These are phyloP conservation scores for Perizoma affinitatum DNA, from an alignment of 2,888 invertebrate species.

Conservation along the genomic window DNA sequence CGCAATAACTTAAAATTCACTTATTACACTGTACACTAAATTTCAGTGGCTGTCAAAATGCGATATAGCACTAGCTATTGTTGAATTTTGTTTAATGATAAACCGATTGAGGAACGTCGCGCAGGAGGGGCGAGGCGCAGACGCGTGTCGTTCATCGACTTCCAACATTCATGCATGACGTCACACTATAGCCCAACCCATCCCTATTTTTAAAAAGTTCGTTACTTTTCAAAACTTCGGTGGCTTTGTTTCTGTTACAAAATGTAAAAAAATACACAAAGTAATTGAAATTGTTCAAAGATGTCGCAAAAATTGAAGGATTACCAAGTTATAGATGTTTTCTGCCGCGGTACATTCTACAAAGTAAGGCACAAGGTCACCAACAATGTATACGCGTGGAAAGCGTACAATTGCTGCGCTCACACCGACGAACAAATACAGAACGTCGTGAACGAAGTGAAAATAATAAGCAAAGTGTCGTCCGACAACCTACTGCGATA, in stretches of 20 bases:
- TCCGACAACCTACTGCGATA: conserved; percentile 68
- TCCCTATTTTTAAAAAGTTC: conserved; percentile 63
- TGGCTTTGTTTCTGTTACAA: conserved; percentile 75
- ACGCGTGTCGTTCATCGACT: neutral
- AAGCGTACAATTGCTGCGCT: conserved; percentile 74
- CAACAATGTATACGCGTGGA: conserved; percentile 79
- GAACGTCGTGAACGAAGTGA: conserved; percentile 73
- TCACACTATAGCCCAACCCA: conserved; percentile 31
- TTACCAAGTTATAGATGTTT: conserved; percentile 80
- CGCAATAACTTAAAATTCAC: no score
- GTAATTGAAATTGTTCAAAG: conserved; percentile 39
- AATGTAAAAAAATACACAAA: conserved; percentile 61
- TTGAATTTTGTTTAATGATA: no score
- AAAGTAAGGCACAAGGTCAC: conserved; percentile 82
- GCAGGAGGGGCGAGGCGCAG: no score
- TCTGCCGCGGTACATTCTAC: conserved; percentile 78
- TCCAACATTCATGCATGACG: neutral
- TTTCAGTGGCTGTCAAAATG: no score
- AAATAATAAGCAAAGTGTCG: conserved; percentile 66
- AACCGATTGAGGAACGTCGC: no score
- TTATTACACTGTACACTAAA: no score
- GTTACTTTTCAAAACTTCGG: conserved; percentile 61
- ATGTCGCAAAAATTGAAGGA: conserved; percentile 76
- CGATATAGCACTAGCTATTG: no score
- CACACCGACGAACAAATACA: conserved; percentile 74